These are phyloP conservation scores for Stenichneumon culpator DNA, from an alignment of 2,888 invertebrate species.

Conservation along the genomic window DNA sequence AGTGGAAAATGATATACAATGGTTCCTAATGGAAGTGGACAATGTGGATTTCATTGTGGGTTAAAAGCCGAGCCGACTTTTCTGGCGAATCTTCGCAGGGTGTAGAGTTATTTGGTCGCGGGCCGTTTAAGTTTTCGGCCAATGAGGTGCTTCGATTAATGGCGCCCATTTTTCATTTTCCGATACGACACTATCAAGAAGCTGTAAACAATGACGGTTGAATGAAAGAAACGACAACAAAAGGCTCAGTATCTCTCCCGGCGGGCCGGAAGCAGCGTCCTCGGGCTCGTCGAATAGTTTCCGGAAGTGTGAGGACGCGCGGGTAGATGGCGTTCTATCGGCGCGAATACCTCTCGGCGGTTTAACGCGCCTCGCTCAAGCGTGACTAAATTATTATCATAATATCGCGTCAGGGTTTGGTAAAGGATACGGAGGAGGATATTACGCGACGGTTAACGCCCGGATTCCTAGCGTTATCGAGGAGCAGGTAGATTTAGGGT, in stretches of 20 bases:
- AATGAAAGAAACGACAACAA: neutral
- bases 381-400: constrained; percentile 69
- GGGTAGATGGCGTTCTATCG: constrained; percentile 15
- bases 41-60: neutral
- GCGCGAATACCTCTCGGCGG: constrained; percentile 63
- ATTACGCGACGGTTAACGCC: constrained; percentile 56
- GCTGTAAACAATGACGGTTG: neutral
- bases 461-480: constrained; percentile 68
- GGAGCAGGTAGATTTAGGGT: constrained; percentile 67
- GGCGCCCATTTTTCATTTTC: neutral
- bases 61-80: neutral
- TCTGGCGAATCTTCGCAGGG: neutral
- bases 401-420: constrained; percentile 63
- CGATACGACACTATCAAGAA: neutral
- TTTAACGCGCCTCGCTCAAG: constrained; percentile 54
- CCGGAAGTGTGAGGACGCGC: constrained; percentile 1
- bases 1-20: neutral
- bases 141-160: neutral
- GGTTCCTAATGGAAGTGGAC: neutral
- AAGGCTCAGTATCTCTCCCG: neutral
- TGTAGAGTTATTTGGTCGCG: neutral
- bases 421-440: constrained; percentile 43
- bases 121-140: neutral
- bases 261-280: neutral
- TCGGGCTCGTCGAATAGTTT: constrained; percentile 29